Conservation (phyloP, 1,140 invertebrate species). For the Leptinotarsa texana region DNA sequence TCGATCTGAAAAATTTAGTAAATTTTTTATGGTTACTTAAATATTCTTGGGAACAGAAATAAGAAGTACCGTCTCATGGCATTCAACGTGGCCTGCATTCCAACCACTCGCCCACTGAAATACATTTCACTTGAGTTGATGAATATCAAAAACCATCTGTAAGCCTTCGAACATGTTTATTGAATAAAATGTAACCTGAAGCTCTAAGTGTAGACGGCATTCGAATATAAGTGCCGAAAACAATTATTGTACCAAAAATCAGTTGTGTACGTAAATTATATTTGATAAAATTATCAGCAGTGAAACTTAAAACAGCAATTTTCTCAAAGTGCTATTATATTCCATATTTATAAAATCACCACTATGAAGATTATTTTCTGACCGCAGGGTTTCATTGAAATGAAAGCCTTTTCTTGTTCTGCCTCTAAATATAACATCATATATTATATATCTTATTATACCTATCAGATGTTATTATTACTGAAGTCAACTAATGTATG, state of each 20-base stretch:
- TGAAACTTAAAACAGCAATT: too few relatives aligned
- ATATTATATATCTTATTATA: not conserved
- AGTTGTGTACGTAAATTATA: too few relatives aligned
- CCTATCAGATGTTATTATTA: not conserved
- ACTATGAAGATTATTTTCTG: not conserved
- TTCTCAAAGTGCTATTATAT: too few relatives aligned
- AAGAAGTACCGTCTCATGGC: not conserved
- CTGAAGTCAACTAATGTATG: not conserved
- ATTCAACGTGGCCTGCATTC: constrained; percentile 8
- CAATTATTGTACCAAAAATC: too few relatives aligned
- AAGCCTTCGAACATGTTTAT: constrained; percentile 7
- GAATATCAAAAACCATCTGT: constrained; percentile 9
- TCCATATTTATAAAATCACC: too few relatives aligned
- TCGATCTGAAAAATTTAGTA: too few relatives aligned
- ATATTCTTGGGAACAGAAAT: not conserved
- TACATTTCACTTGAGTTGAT: constrained; percentile 11
- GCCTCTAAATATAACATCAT: not conserved
- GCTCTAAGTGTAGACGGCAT: too few relatives aligned
- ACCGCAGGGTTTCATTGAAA: not conserved
- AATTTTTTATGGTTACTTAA: too few relatives aligned
- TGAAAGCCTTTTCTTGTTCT: not conserved
- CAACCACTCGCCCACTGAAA: constrained; percentile 9
- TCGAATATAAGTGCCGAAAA: too few relatives aligned
- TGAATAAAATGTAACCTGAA: not conserved
- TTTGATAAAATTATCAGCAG: too few relatives aligned